Base-by-base conservation (phyloP, 92 coral and sea anemone genomes). In the Chrysogorgia sp. region DNA sequence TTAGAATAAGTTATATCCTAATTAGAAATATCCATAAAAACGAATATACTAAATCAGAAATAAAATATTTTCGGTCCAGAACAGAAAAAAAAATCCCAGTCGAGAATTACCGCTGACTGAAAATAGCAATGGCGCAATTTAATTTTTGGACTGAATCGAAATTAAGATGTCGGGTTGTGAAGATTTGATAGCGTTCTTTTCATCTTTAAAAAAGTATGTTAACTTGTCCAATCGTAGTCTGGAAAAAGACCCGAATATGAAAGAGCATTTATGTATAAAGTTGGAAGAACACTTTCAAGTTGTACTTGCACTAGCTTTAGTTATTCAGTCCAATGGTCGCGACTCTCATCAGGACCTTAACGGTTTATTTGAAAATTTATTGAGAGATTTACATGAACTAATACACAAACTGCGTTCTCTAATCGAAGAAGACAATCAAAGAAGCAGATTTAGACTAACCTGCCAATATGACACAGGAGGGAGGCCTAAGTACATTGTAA, bases 401-500 rank as follows among this genome's bases (percentile, higher is more conserved):
- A 9, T 81, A 21, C 34, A 60, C 31, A 78, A 81, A 45, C 23
- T 71, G 24, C 17, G 45, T 33, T 40, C 20, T 2, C 70, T 30
- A 61, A 72, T 23, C 31, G 80, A 26, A 19, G 14, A 24, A 35
- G 58, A 68, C 60, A 19, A 58, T n/a, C n/a, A 59, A 28, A 4
- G 17, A 34, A 75, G 75, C 50, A 55, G 30, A 28, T 56, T 56
- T 56, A 56, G 24, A 5, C 62, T 20, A 20, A 1, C 9, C 1
- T 23, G 62, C 24, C 24, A 56, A 20, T 56, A 20, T 28, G 62
- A 56, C 1, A 83, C 58, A 47, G 83, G 83, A 35, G 84, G 88
- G 57, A 71, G 85, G 64, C 89, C 89, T 50, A 79, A 69, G 76
- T 82, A 76, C 67, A 74, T 58, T 2, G 77, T 86, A 19, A 76